Conservation (phyloP, 2,888 invertebrate species). For the Pristionchus mayeri region DNA sequence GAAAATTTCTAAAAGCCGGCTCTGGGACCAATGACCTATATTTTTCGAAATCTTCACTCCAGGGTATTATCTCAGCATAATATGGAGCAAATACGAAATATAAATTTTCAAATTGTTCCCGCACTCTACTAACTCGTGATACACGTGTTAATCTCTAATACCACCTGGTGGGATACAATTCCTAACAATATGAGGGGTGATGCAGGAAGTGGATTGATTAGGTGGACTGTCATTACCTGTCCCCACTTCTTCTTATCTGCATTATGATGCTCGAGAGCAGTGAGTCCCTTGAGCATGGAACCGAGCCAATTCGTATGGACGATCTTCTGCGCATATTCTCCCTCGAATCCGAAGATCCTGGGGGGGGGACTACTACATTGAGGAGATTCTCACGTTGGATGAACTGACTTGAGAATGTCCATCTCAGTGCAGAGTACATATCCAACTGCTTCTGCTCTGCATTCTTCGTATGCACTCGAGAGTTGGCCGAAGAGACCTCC, state of each 20-base stretch:
- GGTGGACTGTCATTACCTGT: conserved; percentile 84
- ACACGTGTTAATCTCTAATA: too few species aligned
- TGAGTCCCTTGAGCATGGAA: conserved; percentile 89
- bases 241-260: conserved; percentile 90
- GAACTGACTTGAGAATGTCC: conserved; percentile 67
- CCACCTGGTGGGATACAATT: too few species aligned
- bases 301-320: conserved; percentile 94
- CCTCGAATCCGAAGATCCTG: conserved; percentile 85
- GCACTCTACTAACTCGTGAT: too few species aligned
- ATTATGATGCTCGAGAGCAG: conserved; percentile 91
- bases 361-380: not conserved
- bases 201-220: too few species aligned
- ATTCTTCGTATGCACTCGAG: conserved; percentile 94
- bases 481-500: conserved; percentile 90
- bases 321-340: conserved; percentile 85
- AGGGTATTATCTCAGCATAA: too few species aligned
- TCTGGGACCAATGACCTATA: too few species aligned
- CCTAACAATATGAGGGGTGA: too few species aligned
- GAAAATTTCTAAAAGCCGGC: too few species aligned
- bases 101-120: too few species aligned
- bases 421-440: conserved; percentile 84
- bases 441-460: conserved; percentile 96
- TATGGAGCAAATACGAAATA: too few species aligned
- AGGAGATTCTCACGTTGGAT: not conserved
- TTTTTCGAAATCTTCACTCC: too few species aligned